Percentiles rank a stretch among this genome's conserved stretches.
These are phyloP conservation scores for Lanistes nyassanus DNA, from an alignment of 1,140 invertebrate genomes.

Conservation along the genomic window DNA sequence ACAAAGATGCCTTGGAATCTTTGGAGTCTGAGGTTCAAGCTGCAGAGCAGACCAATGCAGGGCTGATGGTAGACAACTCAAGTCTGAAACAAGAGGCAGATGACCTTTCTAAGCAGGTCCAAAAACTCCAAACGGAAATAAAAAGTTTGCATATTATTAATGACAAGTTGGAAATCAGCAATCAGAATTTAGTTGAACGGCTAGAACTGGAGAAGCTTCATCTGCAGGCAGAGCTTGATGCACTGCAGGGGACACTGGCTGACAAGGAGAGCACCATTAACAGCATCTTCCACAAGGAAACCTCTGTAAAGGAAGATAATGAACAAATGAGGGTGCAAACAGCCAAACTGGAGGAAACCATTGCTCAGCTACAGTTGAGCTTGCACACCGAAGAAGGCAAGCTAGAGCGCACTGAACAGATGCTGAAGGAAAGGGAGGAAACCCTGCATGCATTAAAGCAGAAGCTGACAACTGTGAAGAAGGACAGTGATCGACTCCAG, in stretches of 20 bases:
- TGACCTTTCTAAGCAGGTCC: slow-evolving; percentile 11
- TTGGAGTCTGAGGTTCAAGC: slow-evolving; percentile 35
- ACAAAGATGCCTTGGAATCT: slow-evolving; percentile 39
- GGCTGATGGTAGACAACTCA: slow-evolving; percentile 28
- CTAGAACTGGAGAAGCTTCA: slow-evolving; percentile 13
- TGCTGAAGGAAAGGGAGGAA: slow-evolving; percentile 19
- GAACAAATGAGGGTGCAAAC: neutral
- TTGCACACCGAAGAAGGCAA: neutral
- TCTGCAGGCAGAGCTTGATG: slow-evolving; percentile 6
- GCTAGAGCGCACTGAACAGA: neutral
- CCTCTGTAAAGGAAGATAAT: neutral
- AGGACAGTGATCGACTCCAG: slow-evolving; percentile 12
- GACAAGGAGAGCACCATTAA: neutral
- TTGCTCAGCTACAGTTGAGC: neutral
- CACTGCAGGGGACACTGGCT: neutral
- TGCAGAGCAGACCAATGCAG: slow-evolving; percentile 25
- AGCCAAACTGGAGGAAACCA: neutral
- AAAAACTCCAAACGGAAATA: neutral
- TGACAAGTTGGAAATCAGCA: neutral
- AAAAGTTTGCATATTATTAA: neutral
- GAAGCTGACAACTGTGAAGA: neutral
- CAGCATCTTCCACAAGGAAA: neutral
- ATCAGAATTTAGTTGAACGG: neutral
- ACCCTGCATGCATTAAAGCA: slow-evolving; percentile 2
- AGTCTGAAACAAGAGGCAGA: slow-evolving; percentile 26